Base-by-base conservation (phyloP, 2,888 invertebrate genomes). In the Tinea trinotella region DNA sequence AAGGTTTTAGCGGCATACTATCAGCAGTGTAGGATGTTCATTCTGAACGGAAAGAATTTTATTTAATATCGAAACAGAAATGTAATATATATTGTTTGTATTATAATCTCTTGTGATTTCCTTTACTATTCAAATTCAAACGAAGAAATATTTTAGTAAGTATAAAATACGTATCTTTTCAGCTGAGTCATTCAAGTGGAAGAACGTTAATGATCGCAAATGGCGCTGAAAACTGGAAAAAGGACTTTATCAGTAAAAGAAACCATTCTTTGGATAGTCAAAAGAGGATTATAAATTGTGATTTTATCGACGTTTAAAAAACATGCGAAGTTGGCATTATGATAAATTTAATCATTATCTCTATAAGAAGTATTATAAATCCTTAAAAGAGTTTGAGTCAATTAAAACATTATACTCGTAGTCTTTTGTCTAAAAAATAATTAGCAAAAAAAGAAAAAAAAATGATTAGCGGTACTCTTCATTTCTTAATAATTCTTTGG, bases 201-300 rank as follows among this genome's bases (percentile, higher is more conserved):
- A 79, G 78, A 78, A 77, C 75, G 74, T 68, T 76, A 80, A 80
- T 79, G 78, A 79, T 70, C 65, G 68, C 62, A 70, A 74, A 68
- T 67, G 68, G 64, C 65, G 64, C 65, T 74, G 69, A 68, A 70
- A 70, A 70, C 46, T 46, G 46, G 19, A 46, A 46, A 46, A 46
- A 46, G 17, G 46, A 17, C 19, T 46, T 46, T 46, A 19, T 46
- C 46, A 3, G 46, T 19, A 46, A 46, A 46, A 9, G 44, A 44
- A 10, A 19, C 46, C 46, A 19, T 46, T 46, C 46, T 46, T 46
- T 46, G 5, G 3, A 40, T 10, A 46, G 46, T 46, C 46, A 46
- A 17, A 40, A 19, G 46, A 46, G 17, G 46, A 46, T 46, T 46
- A 46, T 46, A 46, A 46, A 46, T 46, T 46, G 46, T 9, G 46